These are phyloP conservation scores for Recurvirostra avosetta DNA, from an alignment of 2,113 vertebrate genomes.

Conservation along the genomic window DNA sequence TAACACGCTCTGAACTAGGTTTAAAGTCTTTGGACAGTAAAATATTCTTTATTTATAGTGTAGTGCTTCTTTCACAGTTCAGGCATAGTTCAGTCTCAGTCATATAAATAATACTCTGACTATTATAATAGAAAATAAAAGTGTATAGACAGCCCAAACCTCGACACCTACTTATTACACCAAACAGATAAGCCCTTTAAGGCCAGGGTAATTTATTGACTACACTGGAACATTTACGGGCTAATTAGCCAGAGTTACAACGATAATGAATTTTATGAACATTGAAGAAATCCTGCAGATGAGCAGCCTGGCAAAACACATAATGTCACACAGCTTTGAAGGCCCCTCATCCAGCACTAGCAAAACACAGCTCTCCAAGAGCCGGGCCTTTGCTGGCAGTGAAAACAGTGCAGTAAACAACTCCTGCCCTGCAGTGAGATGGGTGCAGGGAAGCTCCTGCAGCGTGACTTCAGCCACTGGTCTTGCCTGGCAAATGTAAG, in stretches of 20 bases:
- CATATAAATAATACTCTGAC: slow-evolving; percentile 43
- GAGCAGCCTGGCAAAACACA: slow-evolving; percentile 16
- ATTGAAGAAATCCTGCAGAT: neutral
- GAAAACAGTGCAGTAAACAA: neutral
- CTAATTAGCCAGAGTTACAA: slow-evolving; percentile 32
- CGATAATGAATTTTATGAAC: slow-evolving; percentile 31
- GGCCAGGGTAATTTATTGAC: slow-evolving; percentile 26
- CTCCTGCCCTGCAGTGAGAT: neutral
- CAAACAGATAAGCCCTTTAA: slow-evolving; percentile 17
- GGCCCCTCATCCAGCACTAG: neutral
- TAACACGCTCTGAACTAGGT: neutral
- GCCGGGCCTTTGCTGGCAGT: neutral
- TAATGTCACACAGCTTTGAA: neutral
- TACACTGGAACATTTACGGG: neutral
- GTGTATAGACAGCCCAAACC: neutral
- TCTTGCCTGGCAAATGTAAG: neutral
- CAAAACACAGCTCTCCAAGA: neutral
- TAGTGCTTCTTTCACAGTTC: slow-evolving; percentile 37
- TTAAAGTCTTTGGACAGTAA: slow-evolving; percentile 8
- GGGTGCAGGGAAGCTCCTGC: neutral
- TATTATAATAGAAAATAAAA: neutral
- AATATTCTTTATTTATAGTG: slow-evolving; percentile 21
- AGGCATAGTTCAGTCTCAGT: slow-evolving; percentile 42
- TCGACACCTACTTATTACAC: neutral
- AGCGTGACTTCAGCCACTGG: neutral